A percentile compares a stretch with the other conserved stretches of the same genome.
These are phyloP conservation scores for Sitodiplosis mosellana DNA, from an alignment of 1,140 invertebrate genomes.

Conservation along the genomic window DNA sequence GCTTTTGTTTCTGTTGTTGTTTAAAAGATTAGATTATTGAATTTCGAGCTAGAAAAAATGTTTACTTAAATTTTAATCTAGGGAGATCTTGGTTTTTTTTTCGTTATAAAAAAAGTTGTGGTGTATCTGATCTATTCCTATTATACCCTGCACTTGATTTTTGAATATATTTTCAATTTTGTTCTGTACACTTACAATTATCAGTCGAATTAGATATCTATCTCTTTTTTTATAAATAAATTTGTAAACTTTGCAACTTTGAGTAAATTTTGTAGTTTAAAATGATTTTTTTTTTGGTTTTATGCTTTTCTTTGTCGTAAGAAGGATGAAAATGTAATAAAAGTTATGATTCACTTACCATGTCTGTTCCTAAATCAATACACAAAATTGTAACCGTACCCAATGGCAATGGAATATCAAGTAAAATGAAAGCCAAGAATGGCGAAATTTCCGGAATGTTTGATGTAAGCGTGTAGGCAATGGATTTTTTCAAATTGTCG, in stretches of 20 bases:
- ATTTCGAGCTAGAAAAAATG: too few species aligned
- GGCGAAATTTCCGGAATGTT: slow-evolving; percentile 99
- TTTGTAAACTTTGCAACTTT: too few species aligned
- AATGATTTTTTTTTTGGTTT: background rate
- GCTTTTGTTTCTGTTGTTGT: too few species aligned
- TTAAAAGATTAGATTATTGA: too few species aligned
- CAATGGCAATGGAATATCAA: slow-evolving; percentile 90
- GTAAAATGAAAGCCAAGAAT: slow-evolving; percentile 94
- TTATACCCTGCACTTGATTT: too few species aligned
- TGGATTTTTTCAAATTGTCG: slow-evolving; percentile 99
- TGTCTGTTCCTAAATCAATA: slow-evolving; percentile 99
- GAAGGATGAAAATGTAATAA: background rate
- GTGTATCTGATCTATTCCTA: too few species aligned
- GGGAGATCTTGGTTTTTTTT: too few species aligned
- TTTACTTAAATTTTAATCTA: too few species aligned
- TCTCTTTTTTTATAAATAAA: too few species aligned
- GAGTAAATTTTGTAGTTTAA: too few species aligned
- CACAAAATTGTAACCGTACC: slow-evolving; percentile 98
- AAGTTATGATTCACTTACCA: slow-evolving; percentile 51
- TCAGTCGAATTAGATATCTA: too few species aligned
- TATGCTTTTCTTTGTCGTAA: background rate
- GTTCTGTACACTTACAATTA: background rate
- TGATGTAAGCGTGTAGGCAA: slow-evolving; percentile 96
- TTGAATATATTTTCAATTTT: background rate
- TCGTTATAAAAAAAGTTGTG: too few species aligned